phyloP scores from a whole-genome alignment of 2,888 invertebrate genomes.

The Orthonevra nobilis region DNA sequence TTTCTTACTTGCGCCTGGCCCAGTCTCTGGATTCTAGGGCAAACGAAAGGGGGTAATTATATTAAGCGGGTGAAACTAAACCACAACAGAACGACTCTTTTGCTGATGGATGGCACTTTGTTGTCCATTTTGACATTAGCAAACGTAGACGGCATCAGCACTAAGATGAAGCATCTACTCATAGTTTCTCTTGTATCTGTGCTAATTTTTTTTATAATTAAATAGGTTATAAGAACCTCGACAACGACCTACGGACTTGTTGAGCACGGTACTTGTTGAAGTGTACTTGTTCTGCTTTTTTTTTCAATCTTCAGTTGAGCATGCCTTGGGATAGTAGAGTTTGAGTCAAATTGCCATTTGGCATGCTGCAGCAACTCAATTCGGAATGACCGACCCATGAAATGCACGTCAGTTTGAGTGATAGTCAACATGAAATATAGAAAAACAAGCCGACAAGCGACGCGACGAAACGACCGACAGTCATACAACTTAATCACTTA shows the following conservation, averaged over 20 bases:
- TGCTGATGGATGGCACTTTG: slow-evolving; percentile 43
- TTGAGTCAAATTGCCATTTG: slow-evolving; percentile 22
- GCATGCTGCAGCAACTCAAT: slow-evolving; percentile 25
- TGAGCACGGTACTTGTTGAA: slow-evolving; percentile 4
- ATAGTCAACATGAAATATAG: neutral
- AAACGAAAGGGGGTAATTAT: slow-evolving; percentile 35
- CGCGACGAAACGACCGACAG: slow-evolving; percentile 21
- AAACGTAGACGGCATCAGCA: neutral
- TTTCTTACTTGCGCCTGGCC: slow-evolving; percentile 38
- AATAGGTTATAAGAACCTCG: slow-evolving; percentile 60
- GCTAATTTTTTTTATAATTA: slow-evolving; percentile 44
- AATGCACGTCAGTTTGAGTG: slow-evolving; percentile 8
- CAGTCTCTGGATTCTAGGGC: slow-evolving; percentile 43
- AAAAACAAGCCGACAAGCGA: slow-evolving; percentile 1
- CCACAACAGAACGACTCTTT: slow-evolving; percentile 30
- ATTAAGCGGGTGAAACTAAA: slow-evolving; percentile 64
- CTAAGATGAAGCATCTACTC: neutral
- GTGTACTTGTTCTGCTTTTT: neutral
- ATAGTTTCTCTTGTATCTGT: slow-evolving; percentile 39
- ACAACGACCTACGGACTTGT: slow-evolving; percentile 35
- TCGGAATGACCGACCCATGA: slow-evolving; percentile 27
- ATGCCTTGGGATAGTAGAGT: neutral
- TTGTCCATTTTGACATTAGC: slow-evolving; percentile 32
- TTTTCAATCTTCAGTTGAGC: neutral
- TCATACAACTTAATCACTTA: slow-evolving; percentile 45